These are phyloP conservation scores for Agriopis leucophaearia DNA, from an alignment of 2,888 invertebrate genomes.

Conservation along the genomic window DNA sequence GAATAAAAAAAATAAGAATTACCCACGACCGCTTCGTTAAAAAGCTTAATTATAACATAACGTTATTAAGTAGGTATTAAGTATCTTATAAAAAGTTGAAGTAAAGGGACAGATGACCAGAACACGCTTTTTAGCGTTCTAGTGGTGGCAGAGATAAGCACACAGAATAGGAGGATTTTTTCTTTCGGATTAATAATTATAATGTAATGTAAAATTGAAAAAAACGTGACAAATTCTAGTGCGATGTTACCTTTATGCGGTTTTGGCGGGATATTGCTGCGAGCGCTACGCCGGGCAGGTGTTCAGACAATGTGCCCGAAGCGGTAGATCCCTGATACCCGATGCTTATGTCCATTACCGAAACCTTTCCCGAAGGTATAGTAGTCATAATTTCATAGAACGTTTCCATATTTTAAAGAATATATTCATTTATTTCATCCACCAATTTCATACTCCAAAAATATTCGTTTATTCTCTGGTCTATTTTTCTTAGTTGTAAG, in stretches of 20 bases:
- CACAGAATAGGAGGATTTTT: too few species aligned
- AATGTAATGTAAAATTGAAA: not conserved
- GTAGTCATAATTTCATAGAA: conserved; percentile 59
- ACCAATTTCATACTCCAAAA: too few species aligned
- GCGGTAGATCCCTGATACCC: conserved; percentile 80
- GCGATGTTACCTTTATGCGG: conserved; percentile 60
- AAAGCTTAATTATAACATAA: too few species aligned
- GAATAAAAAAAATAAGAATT: too few species aligned
- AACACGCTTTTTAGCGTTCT: too few species aligned
- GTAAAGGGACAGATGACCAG: too few species aligned
- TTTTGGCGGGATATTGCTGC: conserved; percentile 76
- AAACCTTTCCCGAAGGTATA: conserved; percentile 59
- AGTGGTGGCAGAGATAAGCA: too few species aligned
- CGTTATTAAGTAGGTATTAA: too few species aligned
- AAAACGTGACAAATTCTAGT: not conserved
- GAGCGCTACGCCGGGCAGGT: conserved; percentile 75
- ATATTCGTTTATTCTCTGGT: too few species aligned
- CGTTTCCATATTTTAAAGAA: conserved; percentile 32
- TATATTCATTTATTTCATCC: conserved; percentile 23
- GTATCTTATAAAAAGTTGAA: too few species aligned
- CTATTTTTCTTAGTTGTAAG: not conserved
- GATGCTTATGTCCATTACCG: conserved; percentile 83
- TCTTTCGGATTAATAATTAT: not conserved
- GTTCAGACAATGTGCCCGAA: conserved; percentile 81
- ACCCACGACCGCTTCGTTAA: too few species aligned